Evolutionary conservation across 2,888 invertebrate genomes (phyloP).

Genomic region (Parnassius smintheus): DNA sequence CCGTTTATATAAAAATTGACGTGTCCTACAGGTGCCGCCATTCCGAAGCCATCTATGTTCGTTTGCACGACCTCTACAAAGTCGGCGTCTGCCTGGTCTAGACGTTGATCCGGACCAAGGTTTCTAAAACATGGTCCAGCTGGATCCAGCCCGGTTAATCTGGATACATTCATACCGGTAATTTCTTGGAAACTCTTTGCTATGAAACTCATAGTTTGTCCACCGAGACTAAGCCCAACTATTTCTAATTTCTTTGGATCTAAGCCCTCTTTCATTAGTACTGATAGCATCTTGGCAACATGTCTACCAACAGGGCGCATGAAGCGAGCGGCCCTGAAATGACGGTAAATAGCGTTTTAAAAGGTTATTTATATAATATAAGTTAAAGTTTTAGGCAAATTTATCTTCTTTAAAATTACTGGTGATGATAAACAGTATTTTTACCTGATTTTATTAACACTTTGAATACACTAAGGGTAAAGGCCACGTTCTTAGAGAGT

Average conservation of each 20-base stretch:
- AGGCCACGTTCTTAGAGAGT: no score
- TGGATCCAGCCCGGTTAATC: constrained; percentile 57
- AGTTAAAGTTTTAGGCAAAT: no score
- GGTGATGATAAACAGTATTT: no score
- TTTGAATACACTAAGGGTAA: no score
- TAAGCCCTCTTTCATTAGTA: constrained; percentile 48
- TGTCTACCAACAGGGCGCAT: constrained; percentile 51
- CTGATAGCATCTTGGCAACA: constrained; percentile 54
- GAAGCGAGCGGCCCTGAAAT: constrained; percentile 54
- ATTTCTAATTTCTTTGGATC: constrained; percentile 56
- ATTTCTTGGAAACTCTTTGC: constrained; percentile 51
- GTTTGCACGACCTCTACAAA: constrained; percentile 58
- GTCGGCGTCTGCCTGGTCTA: constrained; percentile 60
- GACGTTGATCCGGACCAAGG: constrained; percentile 49
- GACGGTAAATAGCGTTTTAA: neutral
- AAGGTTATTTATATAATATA: no score
- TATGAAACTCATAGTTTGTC: constrained; percentile 57
- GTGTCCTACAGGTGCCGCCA: constrained; percentile 61
- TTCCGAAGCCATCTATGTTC: constrained; percentile 61
- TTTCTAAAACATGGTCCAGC: constrained; percentile 65
- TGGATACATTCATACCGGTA: constrained; percentile 52
- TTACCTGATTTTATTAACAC: no score
- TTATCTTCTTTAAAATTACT: no score
- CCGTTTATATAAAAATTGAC: constrained; percentile 66
- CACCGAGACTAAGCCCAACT: constrained; percentile 60